Conservation (phyloP, 2,888 invertebrate species). For the Drosophila mulleri region DNA sequence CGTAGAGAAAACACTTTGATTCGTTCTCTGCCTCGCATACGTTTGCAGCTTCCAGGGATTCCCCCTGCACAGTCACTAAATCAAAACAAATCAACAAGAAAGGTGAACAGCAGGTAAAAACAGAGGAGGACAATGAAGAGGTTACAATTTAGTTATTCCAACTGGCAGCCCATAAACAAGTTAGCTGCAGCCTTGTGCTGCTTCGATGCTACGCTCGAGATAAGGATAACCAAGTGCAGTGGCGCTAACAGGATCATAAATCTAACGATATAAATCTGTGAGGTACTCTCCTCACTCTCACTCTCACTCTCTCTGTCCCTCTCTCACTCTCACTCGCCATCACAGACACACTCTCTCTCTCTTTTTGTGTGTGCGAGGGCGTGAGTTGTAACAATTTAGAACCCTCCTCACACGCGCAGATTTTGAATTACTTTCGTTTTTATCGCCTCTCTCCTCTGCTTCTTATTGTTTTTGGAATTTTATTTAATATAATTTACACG, state of each 20-base stretch:
- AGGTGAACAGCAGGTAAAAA: constrained; percentile 60
- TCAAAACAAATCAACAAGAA: constrained; percentile 53
- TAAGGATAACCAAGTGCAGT: constrained; percentile 72
- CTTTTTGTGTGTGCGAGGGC: constrained; percentile 40
- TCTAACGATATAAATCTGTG: constrained; percentile 76
- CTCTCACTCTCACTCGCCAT: not conserved
- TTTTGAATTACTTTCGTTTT: constrained; percentile 80
- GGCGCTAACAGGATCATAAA: constrained; percentile 83
- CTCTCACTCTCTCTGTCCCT: not conserved
- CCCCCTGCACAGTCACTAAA: constrained; percentile 37
- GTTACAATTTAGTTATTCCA: constrained; percentile 68
- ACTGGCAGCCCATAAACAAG: constrained; percentile 68
- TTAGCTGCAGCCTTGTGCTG: constrained; percentile 34
- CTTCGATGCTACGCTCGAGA: constrained; percentile 46
- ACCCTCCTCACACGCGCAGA: constrained; percentile 61
- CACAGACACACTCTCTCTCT: not conserved
- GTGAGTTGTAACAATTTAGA: constrained; percentile 66
- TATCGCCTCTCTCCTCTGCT: constrained; percentile 45
- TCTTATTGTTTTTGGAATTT: constrained; percentile 6
- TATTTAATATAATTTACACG: constrained; percentile 68
- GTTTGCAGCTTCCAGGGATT: constrained; percentile 21
- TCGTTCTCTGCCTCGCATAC: not conserved
- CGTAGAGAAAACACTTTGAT: not conserved
- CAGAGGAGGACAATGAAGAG: constrained; percentile 32
- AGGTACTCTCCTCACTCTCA: not conserved